Base-by-base conservation (phyloP, 2,797 vertebrate genomes). In the Premnoplex brunnescens region DNA sequence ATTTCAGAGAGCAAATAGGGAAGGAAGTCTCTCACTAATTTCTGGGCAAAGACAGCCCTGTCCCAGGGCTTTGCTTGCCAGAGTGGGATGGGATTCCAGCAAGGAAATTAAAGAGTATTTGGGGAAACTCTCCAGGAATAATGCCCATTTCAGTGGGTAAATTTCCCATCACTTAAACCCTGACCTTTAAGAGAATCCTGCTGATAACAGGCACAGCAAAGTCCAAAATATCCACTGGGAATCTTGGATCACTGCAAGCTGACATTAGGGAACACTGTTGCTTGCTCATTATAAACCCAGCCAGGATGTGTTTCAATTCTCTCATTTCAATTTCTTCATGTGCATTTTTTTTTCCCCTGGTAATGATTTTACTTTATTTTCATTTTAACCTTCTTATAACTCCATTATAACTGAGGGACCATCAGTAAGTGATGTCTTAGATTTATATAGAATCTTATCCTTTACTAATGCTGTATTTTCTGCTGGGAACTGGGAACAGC, bases 381-480 rank as follows among this genome's bases (percentile, higher is more conserved):
- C 95, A 89, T 96, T 86, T 91, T 96, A 97, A 93, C 96, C 95
- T 97, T 96, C 95, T 96, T 97, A 95, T 67, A 91, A 93, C 67
- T 94, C 44, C 95, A 97, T 97, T 96, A 97, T 46, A 83, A 48
- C 76, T 4, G 73, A 93, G 82, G 76, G 37, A 85, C 68, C 56
- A 56, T 66, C 85, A 90, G 55, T 89, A 85, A 97, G 72, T 63
- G 92, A 89, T 91, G 89, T 72, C 91, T 97, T 81, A 81, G 83
- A 84, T 88, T 84, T 72, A 95, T 5, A 60, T 0, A 30, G 85
- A 87, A 94, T 79, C 85, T 89, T 66, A 95, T 93, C 91, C 88
- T 88, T 73, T 88, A 32, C 89, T 96, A 96, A 96, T 94, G 77
- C 88, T 30, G 66, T 51, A 30, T 55, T 95, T 85, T 66, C 30